Conservation (phyloP, 2,888 invertebrate species). For the Tribolium freemani region DNA sequence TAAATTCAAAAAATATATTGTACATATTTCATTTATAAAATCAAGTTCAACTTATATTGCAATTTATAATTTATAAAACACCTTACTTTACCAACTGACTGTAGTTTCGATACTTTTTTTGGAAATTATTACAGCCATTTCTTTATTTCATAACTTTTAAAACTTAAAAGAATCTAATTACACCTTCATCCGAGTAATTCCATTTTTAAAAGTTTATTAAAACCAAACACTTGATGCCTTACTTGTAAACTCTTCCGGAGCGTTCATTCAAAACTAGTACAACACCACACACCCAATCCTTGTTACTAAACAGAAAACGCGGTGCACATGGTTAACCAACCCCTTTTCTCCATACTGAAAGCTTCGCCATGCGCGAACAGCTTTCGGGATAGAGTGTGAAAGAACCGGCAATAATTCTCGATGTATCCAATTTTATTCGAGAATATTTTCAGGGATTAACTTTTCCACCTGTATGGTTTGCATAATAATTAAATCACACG, state of each 20-base stretch:
- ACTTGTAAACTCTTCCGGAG: neutral
- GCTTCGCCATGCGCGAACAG: conserved; percentile 37
- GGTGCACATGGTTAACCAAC: conserved; percentile 33
- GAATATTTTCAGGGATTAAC: neutral
- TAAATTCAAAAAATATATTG: too few species aligned
- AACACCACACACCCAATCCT: conserved; percentile 20
- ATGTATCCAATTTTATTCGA: neutral
- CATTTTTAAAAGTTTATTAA: too few species aligned
- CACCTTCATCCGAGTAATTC: too few species aligned
- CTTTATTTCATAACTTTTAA: too few species aligned
- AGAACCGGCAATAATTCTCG: neutral
- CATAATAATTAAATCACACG: neutral
- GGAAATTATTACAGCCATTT: too few species aligned
- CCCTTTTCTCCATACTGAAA: conserved; percentile 10
- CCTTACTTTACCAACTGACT: too few species aligned
- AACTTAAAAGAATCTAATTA: too few species aligned
- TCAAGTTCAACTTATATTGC: too few species aligned
- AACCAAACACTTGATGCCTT: conserved; percentile 1
- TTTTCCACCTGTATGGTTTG: neutral
- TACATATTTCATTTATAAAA: too few species aligned
- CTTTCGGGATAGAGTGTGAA: conserved; percentile 12
- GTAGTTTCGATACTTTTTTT: too few species aligned
- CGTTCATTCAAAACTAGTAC: neutral
- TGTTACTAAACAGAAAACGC: conserved; percentile 12
- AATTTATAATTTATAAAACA: too few species aligned